These are phyloP conservation scores for Gallinago solitaria DNA, from an alignment of 2,797 vertebrate species.

Conservation along the genomic window DNA sequence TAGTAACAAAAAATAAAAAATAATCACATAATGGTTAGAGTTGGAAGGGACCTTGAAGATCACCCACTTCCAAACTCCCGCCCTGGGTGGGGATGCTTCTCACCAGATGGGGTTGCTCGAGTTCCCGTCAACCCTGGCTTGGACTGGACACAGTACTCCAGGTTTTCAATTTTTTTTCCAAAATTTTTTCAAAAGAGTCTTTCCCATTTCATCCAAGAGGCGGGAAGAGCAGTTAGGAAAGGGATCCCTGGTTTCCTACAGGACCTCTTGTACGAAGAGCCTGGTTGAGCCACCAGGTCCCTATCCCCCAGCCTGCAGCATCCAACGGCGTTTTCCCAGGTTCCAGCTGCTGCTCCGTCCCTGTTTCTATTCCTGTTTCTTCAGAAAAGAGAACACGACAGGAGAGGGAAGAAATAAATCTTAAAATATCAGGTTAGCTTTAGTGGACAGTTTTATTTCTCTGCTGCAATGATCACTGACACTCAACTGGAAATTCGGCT, in stretches of 20 bases:
- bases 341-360: too few relatives aligned
- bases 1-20: too few relatives aligned
- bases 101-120: too few relatives aligned
- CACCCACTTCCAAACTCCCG: too few relatives aligned
- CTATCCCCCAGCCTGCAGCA: background rate
- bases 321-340: background rate
- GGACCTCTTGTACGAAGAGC: fast-evolving
- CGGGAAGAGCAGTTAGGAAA: background rate
- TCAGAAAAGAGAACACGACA: background rate
- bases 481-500: background rate
- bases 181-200: background rate
- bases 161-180: too few relatives aligned
- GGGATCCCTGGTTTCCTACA: background rate
- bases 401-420: background rate
- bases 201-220: background rate
- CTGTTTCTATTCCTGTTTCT: background rate
- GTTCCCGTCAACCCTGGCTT: too few relatives aligned
- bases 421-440: background rate
- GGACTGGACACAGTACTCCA: too few relatives aligned
- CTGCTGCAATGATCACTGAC: background rate
- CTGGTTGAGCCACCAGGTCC: background rate
- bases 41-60: too few relatives aligned
- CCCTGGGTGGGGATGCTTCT: too few relatives aligned
- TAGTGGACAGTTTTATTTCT: background rate
- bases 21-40: too few relatives aligned